These are phyloP conservation scores for Crematogaster levior DNA, from an alignment of 2,888 invertebrate species.

Conservation along the genomic window DNA sequence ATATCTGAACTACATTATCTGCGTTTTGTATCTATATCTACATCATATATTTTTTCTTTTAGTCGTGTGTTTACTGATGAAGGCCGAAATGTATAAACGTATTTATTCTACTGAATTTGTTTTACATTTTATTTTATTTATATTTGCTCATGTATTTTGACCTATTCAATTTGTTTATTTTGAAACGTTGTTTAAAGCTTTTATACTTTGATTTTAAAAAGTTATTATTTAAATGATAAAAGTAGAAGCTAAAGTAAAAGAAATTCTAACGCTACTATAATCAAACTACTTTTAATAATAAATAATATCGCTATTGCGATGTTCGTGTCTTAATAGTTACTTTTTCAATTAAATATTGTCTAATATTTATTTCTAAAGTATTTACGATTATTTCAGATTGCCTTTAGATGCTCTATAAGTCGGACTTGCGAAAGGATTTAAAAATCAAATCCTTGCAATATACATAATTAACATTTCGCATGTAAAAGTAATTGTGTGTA, in stretches of 20 bases:
- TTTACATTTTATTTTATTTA: no score
- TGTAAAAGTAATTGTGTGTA: background rate
- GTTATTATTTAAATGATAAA: background rate
- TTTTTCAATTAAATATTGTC: slow-evolving; percentile 1
- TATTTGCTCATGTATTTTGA: no score
- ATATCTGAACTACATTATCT: no score
- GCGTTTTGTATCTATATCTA: no score
- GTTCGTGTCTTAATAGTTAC: background rate
- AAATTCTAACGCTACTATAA: background rate
- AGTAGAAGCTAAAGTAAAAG: background rate
- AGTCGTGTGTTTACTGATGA: no score
- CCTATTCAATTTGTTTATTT: no score
- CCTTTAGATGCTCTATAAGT: background rate
- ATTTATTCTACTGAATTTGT: no score
- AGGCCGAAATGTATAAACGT: no score
- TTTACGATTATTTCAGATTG: background rate
- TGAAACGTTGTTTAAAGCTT: no score
- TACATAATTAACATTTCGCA: background rate
- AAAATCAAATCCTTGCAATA: background rate
- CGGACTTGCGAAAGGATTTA: background rate
- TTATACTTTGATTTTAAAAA: no score
- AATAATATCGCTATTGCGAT: background rate
- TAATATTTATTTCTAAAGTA: background rate
- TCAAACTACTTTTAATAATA: background rate
- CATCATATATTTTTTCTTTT: no score